These are phyloP conservation scores for Mylabris phalerata DNA, from an alignment of 1,140 invertebrate species.

Conservation along the genomic window DNA sequence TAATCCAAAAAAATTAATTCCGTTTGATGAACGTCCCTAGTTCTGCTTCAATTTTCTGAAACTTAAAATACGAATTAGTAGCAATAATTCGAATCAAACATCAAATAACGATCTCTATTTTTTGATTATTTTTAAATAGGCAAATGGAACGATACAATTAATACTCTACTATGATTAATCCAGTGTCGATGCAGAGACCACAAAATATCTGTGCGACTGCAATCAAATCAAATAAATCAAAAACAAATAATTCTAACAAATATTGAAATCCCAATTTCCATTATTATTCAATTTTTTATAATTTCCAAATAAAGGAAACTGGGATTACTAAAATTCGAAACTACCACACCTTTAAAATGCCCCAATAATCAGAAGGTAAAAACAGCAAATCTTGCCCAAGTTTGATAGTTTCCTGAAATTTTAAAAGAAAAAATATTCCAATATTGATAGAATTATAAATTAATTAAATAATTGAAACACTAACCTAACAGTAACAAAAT, in stretches of 20 bases:
- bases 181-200: conserved; percentile 1
- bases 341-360: conserved; percentile 20
- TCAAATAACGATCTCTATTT: conserved; percentile 9
- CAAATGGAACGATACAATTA: conserved; percentile 24
- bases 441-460: conserved; percentile 12
- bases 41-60: conserved; percentile 9
- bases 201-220: conserved; percentile 16
- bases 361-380: background rate
- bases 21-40: background rate
- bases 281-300: background rate
- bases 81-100: conserved; percentile 1
- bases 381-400: background rate
- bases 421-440: conserved; percentile 15
- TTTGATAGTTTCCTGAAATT: background rate
- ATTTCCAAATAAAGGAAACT: conserved; percentile 5
- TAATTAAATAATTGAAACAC: background rate
- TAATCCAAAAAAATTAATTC: background rate
- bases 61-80: conserved; percentile 18
- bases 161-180: conserved; percentile 18
- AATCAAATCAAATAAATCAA: conserved; percentile 19
- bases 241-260: conserved; percentile 11
- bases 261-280: background rate
- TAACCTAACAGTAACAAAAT: conserved; percentile 3
- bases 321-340: conserved; percentile 6
- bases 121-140: background rate